Conservation (phyloP, 2,797 vertebrate genomes). For the Nyctibius grandis region DNA sequence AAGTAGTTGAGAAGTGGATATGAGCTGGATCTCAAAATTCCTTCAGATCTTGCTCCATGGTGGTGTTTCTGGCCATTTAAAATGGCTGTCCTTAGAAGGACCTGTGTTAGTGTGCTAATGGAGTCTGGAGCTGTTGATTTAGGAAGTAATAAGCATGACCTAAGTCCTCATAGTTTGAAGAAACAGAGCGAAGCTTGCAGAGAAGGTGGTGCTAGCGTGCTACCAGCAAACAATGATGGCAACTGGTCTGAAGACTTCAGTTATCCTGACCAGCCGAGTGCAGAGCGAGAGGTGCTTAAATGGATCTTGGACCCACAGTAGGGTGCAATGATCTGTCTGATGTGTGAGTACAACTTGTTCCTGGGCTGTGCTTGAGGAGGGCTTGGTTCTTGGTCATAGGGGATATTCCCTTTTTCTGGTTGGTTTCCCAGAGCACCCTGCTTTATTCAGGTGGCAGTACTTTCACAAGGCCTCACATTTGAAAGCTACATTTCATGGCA, state of each 20-base stretch:
- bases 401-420: not conserved
- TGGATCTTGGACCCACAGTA: not conserved
- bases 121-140: not conserved
- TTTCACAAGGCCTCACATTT: not conserved
- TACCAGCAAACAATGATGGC: not conserved
- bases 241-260: not conserved
- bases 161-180: not conserved
- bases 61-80: not conserved
- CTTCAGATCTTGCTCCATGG: not conserved
- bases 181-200: not conserved
- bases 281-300: not conserved
- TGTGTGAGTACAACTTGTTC: not conserved
- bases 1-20: not conserved
- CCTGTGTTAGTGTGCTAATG: not conserved
- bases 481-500: not conserved
- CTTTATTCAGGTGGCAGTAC: not conserved
- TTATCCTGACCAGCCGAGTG: not conserved
- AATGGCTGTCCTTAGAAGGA: not conserved
- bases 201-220: not conserved
- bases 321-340: not conserved
- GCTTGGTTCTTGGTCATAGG: not conserved
- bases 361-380: not conserved
- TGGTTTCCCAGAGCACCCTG: not conserved
- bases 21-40: not conserved
- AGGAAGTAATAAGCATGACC: not conserved